These are phyloP conservation scores for Misgurnus anguillicaudatus DNA, from an alignment of 2,113 vertebrate species.

Conservation along the genomic window DNA sequence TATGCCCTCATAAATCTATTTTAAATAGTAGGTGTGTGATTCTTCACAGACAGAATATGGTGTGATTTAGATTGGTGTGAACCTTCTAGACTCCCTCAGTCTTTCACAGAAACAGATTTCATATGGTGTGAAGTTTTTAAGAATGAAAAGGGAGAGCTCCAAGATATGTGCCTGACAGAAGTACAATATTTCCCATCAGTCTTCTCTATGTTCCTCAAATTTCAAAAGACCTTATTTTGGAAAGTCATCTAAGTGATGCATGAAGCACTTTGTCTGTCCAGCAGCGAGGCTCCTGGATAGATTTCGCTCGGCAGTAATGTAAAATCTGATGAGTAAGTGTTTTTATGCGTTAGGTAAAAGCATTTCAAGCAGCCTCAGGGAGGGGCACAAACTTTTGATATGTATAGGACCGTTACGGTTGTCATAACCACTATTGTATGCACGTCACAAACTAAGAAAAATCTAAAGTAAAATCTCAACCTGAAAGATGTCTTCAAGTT, in stretches of 20 bases:
- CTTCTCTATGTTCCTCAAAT: background rate
- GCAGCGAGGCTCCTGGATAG: background rate
- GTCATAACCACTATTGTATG: too few species aligned
- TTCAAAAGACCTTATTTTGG: constrained; percentile 10
- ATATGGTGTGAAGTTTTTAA: background rate
- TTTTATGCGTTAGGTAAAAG: background rate
- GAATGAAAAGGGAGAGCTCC: background rate
- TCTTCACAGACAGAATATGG: background rate
- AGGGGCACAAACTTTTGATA: background rate
- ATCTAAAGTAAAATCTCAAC: too few species aligned
- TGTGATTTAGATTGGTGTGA: too few species aligned
- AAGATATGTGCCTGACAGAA: background rate
- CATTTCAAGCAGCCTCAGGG: background rate
- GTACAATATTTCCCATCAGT: background rate
- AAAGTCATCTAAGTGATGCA: constrained; percentile 28
- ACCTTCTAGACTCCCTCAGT: too few species aligned
- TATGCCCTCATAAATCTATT: too few species aligned
- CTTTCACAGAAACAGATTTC: background rate
- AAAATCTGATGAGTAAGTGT: constrained; percentile 18
- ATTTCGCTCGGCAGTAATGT: constrained; percentile 10
- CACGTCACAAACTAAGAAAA: too few species aligned
- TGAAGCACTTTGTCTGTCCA: background rate
- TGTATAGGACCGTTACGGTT: background rate
- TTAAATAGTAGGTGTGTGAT: background rate
- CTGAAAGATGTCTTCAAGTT: too few species aligned